Percentiles rank a stretch among this genome's conserved stretches.
Conservation (phyloP, 2,888 invertebrate species). For the Leptarthrus brevirostris region DNA sequence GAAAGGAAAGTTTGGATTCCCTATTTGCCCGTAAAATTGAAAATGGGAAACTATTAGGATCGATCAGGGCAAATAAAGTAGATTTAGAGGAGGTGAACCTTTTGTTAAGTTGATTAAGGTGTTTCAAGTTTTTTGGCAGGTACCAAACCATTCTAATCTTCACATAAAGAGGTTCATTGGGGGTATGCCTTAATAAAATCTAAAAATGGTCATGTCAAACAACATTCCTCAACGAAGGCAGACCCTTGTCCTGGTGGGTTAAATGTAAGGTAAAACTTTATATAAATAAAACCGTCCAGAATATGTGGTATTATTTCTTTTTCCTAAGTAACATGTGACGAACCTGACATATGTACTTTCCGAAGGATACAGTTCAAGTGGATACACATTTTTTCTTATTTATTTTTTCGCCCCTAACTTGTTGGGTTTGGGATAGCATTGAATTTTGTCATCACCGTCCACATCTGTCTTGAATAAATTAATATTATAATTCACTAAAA, state of each 20-base stretch:
- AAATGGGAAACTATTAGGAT: slow-evolving; percentile 43
- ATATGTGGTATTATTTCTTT: not conserved
- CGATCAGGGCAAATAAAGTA: slow-evolving; percentile 41
- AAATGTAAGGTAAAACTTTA: slow-evolving; percentile 30
- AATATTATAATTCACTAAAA: too few species aligned
- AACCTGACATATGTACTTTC: slow-evolving; percentile 30
- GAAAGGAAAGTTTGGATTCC: not conserved
- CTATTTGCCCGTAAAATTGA: slow-evolving; percentile 39
- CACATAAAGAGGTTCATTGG: slow-evolving; percentile 35
- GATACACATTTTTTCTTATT: slow-evolving; percentile 16
- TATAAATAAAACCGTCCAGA: slow-evolving; percentile 4
- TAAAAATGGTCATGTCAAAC: slow-evolving; percentile 42
- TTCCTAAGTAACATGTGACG: not conserved
- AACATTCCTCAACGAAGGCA: slow-evolving; percentile 24
- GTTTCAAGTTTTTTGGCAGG: slow-evolving; percentile 46
- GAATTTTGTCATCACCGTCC: too few species aligned
- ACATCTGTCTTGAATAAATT: too few species aligned
- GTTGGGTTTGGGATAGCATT: too few species aligned
- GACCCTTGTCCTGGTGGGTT: slow-evolving; percentile 35
- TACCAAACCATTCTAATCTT: slow-evolving; percentile 37
- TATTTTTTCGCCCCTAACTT: too few species aligned
- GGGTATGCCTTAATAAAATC: slow-evolving; percentile 41
- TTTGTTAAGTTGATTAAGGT: slow-evolving; percentile 46
- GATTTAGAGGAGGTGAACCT: slow-evolving; percentile 25
- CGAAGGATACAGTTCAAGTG: slow-evolving; percentile 29